These are phyloP conservation scores for Danaus melanippus DNA, from an alignment of 1,140 invertebrate genomes.

Conservation along the genomic window DNA sequence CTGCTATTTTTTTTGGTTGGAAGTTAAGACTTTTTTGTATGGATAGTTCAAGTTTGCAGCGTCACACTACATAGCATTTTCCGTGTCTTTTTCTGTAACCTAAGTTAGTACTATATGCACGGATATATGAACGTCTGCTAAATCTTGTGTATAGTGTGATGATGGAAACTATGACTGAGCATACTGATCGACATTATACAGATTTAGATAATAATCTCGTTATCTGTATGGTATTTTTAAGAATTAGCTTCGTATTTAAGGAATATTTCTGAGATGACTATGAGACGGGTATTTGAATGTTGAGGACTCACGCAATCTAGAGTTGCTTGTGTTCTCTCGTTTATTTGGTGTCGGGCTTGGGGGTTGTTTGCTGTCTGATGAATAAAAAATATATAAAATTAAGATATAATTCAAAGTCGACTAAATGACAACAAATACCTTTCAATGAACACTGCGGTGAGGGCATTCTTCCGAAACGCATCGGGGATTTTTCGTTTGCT, in stretches of 20 bases:
- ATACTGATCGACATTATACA: no score
- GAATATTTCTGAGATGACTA: background rate
- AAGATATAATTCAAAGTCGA: background rate
- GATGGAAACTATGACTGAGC: no score
- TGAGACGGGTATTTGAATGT: background rate
- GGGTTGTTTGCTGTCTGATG: slow-evolving; percentile 24
- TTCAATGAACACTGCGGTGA: slow-evolving; percentile 16
- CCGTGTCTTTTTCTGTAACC: no score
- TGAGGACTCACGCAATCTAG: slow-evolving; percentile 34
- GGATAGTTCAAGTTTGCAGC: no score
- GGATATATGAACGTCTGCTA: no score
- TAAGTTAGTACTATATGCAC: no score
- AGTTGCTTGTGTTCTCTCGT: slow-evolving; percentile 14
- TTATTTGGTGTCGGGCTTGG: slow-evolving; percentile 7
- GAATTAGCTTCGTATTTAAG: background rate
- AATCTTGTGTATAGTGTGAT: no score
- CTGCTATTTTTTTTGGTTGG: no score
- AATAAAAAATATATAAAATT: slow-evolving; percentile 10
- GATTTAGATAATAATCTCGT: no score
- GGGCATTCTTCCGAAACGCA: background rate
- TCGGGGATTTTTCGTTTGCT: slow-evolving; percentile 6
- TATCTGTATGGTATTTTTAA: background rate
- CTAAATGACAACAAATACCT: slow-evolving; percentile 18
- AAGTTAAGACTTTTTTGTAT: no score
- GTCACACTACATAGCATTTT: no score